Percentiles rank a stretch among this genome's conserved stretches.
phyloP scores from a whole-genome alignment of 2,113 vertebrate genomes.

The Tichodroma muraria region DNA sequence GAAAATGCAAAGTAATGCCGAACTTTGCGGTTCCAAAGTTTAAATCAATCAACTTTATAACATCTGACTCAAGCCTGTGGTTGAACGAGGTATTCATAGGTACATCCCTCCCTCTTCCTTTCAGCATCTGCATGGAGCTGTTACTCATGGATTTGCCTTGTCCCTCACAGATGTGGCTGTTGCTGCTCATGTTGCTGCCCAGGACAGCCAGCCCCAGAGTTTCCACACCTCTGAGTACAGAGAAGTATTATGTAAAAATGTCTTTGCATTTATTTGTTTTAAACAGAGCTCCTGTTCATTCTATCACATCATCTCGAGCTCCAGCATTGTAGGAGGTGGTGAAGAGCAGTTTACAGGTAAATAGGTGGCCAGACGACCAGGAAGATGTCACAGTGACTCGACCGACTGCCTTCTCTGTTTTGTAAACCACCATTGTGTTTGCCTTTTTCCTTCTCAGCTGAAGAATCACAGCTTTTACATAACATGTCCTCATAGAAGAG shows the following conservation, averaged over 20 bases:
- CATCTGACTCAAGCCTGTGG: background rate
- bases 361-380: background rate
- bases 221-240: background rate
- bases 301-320: background rate
- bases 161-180: accelerated
- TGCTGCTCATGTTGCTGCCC: background rate
- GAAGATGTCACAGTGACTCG: background rate
- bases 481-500: background rate
- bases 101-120: background rate
- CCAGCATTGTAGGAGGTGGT: background rate
- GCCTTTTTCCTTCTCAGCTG: background rate
- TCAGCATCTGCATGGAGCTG: background rate
- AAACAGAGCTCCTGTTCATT: background rate
- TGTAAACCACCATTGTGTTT: background rate
- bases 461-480: background rate
- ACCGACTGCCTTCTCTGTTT: background rate
- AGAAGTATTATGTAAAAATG: background rate
- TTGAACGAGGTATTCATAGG: accelerated
- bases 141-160: background rate
- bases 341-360: background rate
- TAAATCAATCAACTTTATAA: background rate
- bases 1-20: conserved; percentile 3
- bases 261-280: background rate
- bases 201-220: background rate
- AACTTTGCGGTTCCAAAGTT: background rate